Conservation (phyloP, 1,140 invertebrate genomes). For the Lasaia peninsularis region DNA sequence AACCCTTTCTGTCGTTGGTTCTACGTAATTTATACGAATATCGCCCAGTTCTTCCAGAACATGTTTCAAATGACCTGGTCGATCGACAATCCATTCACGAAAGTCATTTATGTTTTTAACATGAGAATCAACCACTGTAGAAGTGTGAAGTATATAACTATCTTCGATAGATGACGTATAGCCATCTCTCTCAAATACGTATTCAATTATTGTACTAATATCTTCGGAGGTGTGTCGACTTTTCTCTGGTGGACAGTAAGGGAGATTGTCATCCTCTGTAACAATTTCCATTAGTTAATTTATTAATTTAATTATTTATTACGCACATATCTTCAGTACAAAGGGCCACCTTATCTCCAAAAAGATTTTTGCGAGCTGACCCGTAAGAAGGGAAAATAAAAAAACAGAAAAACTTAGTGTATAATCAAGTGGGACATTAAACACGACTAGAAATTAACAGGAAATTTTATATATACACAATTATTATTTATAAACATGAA, state of each 20-base stretch:
- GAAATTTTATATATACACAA: too few relatives aligned
- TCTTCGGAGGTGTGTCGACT: slow-evolving; percentile 29
- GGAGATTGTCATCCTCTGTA: neutral
- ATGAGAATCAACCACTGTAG: slow-evolving; percentile 23
- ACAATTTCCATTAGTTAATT: neutral
- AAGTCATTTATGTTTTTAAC: slow-evolving; percentile 25
- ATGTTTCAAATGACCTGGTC: slow-evolving; percentile 38
- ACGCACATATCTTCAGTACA: neutral
- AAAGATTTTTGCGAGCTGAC: too few relatives aligned
- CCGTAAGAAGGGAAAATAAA: too few relatives aligned
- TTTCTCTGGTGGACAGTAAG: slow-evolving; percentile 15
- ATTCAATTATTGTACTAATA: slow-evolving; percentile 27
- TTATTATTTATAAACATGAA: too few relatives aligned
- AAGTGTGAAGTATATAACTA: slow-evolving; percentile 18
- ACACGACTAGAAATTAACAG: too few relatives aligned
- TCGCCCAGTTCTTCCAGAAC: slow-evolving; percentile 29
- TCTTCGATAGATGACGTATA: slow-evolving; percentile 22
- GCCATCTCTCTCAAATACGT: slow-evolving; percentile 17
- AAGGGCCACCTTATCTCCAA: too few relatives aligned
- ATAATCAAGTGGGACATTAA: too few relatives aligned
- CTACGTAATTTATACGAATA: slow-evolving; percentile 19
- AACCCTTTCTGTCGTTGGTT: slow-evolving; percentile 22
- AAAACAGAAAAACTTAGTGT: too few relatives aligned
- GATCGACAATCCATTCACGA: slow-evolving; percentile 24
- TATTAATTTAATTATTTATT: neutral